A percentile compares a stretch with the other conserved stretches of the same genome.
phyloP scores from a whole-genome alignment of 2,797 vertebrate genomes.

The Acrossocheilus wenchowensis region DNA sequence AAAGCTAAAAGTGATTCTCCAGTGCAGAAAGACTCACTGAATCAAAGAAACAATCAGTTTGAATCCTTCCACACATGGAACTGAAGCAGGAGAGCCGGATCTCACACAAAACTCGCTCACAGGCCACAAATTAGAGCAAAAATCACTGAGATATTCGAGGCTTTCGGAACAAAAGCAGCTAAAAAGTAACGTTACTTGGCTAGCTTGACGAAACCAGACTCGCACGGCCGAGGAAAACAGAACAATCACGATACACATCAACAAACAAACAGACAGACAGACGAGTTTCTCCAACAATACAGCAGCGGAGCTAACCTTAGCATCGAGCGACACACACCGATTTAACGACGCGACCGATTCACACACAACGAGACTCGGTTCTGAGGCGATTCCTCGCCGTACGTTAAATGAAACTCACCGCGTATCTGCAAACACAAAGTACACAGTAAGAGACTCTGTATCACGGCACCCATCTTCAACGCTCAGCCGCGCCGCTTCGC shows the following conservation, averaged over 20 bases:
- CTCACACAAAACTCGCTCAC: neutral
- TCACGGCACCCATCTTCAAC: constrained; percentile 88
- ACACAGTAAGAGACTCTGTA: constrained; percentile 88
- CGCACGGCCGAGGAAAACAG: neutral
- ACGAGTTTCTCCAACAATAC: neutral
- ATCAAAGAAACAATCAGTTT: neutral
- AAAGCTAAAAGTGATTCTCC: neutral
- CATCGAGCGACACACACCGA: constrained; percentile 2
- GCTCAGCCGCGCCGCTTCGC: constrained; percentile 65
- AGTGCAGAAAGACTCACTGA: neutral
- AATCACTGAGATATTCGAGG: neutral
- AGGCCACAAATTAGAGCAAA: neutral
- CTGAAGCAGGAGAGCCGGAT: neutral
- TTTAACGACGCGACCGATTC: neutral
- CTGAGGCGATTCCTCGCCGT: neutral
- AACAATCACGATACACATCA: neutral
- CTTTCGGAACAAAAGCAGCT: neutral
- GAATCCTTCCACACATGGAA: neutral
- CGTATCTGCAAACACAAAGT: constrained; percentile 84
- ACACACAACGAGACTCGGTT: neutral
- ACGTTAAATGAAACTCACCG: constrained; percentile 78
- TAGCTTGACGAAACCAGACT: neutral
- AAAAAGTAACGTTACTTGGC: neutral
- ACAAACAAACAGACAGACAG: neutral
- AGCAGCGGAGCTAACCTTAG: neutral